Base-by-base conservation (phyloP, 2,888 invertebrate species). In the Heteropelma amictum region DNA sequence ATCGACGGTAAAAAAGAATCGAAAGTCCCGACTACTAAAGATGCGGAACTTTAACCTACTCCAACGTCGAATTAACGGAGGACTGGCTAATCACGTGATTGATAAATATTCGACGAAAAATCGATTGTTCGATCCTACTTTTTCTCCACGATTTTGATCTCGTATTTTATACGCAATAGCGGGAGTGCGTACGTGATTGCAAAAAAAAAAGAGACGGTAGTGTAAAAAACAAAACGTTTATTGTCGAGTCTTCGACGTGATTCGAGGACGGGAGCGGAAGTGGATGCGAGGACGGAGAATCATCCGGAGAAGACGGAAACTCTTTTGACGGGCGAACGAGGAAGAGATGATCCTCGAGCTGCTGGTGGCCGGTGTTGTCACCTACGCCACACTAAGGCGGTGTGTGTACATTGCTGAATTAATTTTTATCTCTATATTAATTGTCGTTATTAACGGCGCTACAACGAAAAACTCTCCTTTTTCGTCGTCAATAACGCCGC, bases 311-410 rank as follows among this genome's bases (percentile, higher is more conserved):
- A 79, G 82, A 81, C 83, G 78, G 83, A 77, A 81, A 83, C 78
- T 85, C 85, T 84, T 81, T 83, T 81, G 79, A n/a, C 81, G 81
- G 82, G 82, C 85, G 83, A 84, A 86, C 80, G 78, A 85, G 85
- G 82, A 85, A 87, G 88, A 86, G 85, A 89, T 88, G 88, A 87
- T 87, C 85, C 82, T 85, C 87, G 88, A 85, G 84, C 84, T 88
- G 85, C 87, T 88, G 85, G 87, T 88, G 88, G 88, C 88, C 79
- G 87, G 88, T 88, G 87, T 86, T 82, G 85, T 88, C 83, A 87
- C 88, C 88, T 86, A 87, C 81, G 88, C 88, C 89, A 88, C 88
- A 82, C 84, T 87, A 83, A 89, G 88, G 88, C 89, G 89, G 89
- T 89, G 89, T 89, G 89, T 89, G 89, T 89, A 89, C 88, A 89